Evolutionary conservation across 2,113 vertebrate species (phyloP), one percentile per base, ranked within the genome.

Genomic region (Misgurnus anguillicaudatus): DNA sequence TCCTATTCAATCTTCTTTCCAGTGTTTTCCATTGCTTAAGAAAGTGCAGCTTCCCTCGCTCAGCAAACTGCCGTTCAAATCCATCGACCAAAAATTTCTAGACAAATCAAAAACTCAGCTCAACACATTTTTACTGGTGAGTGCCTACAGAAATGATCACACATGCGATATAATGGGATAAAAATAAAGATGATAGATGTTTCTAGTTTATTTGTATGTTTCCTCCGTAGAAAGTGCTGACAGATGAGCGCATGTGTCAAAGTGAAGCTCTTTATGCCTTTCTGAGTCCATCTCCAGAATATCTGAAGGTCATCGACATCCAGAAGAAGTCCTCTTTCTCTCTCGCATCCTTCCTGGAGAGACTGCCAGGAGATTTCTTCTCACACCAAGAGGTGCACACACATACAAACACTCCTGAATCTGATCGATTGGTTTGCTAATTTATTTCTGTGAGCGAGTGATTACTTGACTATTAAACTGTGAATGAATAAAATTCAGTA

Each of bases 31-130:
- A 0, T 95, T 94, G 8, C 87, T 99, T 91, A 99, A 99, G 92
- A 99, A 99, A 90, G 92, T 97, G 85, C 98, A 99, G 92, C 90
- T 99, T 87, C 98, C 98, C 79, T 98, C 98, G 4, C 92, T 99
- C 83, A 99, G 98, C 87, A 99, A 99, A 90, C 94, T 99, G 84
- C 98, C 98, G 83, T 99, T 99, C 93, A 99, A 98, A 91, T 98
- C 98, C 64, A 77, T 99, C 79, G 98, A 99, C 91, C 97, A 98
- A 85, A 99, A 98, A 85, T 99, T 99, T 83, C 90, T 99, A 85
- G 97, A 98, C 76, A 99, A 99, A 89, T 98, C 97, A 83, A 99
- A 96, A 93, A 97, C 92, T 58, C 98, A 99, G 85, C 94, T 99
- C 85, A 99, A 98, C 92, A 94, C 92, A 79, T 98, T 99, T 88